Percentiles rank a stretch among this genome's conserved stretches.
phyloP scores from a whole-genome alignment of 2,113 vertebrate species.

The Bos javanicus region DNA sequence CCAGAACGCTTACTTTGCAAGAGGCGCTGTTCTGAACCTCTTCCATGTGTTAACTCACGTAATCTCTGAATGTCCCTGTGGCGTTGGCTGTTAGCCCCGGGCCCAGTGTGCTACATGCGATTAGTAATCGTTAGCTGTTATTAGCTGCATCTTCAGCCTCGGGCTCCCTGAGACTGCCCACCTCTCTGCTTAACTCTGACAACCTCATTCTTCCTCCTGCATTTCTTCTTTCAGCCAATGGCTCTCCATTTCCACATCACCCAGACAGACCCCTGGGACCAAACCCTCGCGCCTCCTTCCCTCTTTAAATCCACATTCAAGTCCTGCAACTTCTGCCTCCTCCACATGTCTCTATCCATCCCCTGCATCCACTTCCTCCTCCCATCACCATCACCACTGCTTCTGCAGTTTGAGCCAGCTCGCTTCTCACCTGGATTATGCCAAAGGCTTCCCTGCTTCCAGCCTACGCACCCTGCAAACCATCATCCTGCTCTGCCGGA shows the following conservation, averaged over 20 bases:
- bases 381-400: background rate
- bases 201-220: background rate
- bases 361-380: background rate
- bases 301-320: background rate
- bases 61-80: background rate
- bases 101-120: accelerated
- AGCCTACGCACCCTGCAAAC: background rate
- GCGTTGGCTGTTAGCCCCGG: background rate
- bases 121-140: background rate
- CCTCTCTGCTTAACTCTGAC: background rate
- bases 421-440: background rate
- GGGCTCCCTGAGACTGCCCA: background rate
- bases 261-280: background rate
- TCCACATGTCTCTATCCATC: background rate
- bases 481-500: background rate
- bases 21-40: background rate
- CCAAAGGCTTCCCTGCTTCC: background rate
- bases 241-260: background rate
- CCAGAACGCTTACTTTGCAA: background rate
- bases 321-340: background rate
- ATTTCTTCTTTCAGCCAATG: background rate
- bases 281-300: background rate
- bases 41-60: background rate
- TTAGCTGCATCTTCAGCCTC: background rate
- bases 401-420: background rate